Evolutionary conservation across 2,888 invertebrate species (phyloP), one percentile per base, ranked within the genome.

Genomic region (Sphaeridia pumilis): DNA sequence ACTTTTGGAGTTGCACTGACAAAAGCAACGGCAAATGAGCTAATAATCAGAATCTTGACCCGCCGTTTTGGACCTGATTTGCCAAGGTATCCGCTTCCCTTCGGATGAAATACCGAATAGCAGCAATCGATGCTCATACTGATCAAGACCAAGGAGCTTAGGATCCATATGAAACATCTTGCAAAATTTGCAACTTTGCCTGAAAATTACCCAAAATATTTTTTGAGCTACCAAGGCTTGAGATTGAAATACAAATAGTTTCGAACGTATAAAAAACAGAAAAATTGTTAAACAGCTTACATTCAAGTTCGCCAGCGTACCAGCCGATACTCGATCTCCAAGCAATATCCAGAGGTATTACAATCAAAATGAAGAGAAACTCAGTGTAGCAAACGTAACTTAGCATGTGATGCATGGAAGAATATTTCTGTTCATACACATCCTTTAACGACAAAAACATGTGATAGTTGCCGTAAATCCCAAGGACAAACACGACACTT

Each of bases 141-240:
- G 21, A 49, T 49, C 20, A 49, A 42, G 2, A 49, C 42, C 12
- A 49, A 43, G 17, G 49, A 49, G 22, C 49, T 49, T 5, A 49
- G 14, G 31, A 49, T 42, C 25, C 41, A 49, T 17, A 49, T 42
- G 27, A 42, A 42, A 26, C 49, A 49, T 20, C 49, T n/a, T 21
- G 28, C 10, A 49, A 49, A 49, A 21, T 49, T 49, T 7, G 49
- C 43, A 12, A 49, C 5, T 49, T 49, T 49, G 21, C 49, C 49
- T 49, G 28, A 1, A 49, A n/a, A n/a, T n/a, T n/a, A n/a, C n/a
- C n/a, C n/a, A n/a, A n/a, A n/a, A n/a, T n/a, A n/a, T n/a, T n/a
- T n/a, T n/a, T n/a, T n/a, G n/a, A n/a, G n/a, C n/a, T n/a, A n/a
- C n/a, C n/a, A n/a, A n/a, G n/a, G n/a, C n/a, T n/a, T n/a, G n/a